Evolutionary conservation across 2,113 vertebrate species (phyloP).

Genomic region (Sorex araneus): DNA sequence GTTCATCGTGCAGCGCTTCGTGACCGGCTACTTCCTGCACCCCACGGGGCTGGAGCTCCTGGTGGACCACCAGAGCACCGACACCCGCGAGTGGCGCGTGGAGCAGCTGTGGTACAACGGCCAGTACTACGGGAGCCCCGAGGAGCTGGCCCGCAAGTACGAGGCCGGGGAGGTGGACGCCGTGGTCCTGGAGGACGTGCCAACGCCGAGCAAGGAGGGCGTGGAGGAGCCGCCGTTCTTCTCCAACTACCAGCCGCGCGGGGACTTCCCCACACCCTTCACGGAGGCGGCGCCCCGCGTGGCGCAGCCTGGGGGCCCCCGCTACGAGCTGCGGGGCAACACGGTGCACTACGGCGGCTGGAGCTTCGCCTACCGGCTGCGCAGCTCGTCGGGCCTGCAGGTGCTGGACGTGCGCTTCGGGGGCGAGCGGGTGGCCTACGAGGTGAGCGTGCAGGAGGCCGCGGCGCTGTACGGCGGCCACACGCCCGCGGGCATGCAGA

Average conservation of each 20-base stretch:
- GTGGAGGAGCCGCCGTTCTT: conserved; percentile 82
- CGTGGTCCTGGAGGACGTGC: conserved; percentile 79
- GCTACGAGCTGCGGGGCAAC: conserved; percentile 90
- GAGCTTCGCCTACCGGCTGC: conserved; percentile 94
- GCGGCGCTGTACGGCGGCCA: conserved; percentile 93
- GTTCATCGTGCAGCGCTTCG: conserved; percentile 92
- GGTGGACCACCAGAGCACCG: conserved; percentile 90
- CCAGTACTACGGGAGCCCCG: conserved; percentile 90
- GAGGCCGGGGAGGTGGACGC: conserved; percentile 84
- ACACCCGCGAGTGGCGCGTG: conserved; percentile 90
- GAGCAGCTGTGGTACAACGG: conserved; percentile 94
- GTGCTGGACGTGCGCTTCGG: conserved; percentile 93
- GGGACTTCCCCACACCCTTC: conserved; percentile 82
- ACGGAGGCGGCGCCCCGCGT: conserved; percentile 89
- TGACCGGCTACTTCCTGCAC: conserved; percentile 95
- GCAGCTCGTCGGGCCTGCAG: conserved; percentile 93
- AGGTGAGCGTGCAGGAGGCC: conserved; percentile 95
- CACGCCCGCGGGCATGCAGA: conserved; percentile 94
- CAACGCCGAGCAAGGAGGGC: background rate
- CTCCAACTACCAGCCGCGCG: conserved; percentile 92
- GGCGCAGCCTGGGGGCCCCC: conserved; percentile 91
- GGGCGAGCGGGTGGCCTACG: conserved; percentile 93
- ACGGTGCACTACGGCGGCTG: conserved; percentile 93
- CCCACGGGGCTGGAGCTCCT: conserved; percentile 94
- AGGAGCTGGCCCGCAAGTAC: conserved; percentile 90